A percentile compares a stretch with the other conserved stretches of the same genome.
These are phyloP conservation scores for Rhagologus leucostigma DNA, from an alignment of 2,113 vertebrate genomes.

Conservation along the genomic window DNA sequence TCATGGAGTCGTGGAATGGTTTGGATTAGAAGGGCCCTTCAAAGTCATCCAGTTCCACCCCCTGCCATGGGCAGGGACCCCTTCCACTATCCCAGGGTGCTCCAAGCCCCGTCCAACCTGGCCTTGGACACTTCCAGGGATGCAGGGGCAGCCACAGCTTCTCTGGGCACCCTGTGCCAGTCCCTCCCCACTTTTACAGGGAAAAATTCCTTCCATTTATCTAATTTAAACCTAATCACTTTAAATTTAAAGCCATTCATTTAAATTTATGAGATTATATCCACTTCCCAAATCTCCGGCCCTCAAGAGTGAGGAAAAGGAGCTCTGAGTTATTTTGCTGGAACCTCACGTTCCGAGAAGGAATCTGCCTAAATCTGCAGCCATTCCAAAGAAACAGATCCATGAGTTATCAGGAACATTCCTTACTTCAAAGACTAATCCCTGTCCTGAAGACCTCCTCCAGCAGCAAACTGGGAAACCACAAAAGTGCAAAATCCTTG, in stretches of 20 bases:
- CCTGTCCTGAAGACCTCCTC: not conserved
- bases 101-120: rapidly evolving
- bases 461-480: not conserved
- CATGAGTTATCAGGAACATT: not conserved
- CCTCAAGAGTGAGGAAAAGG: not conserved
- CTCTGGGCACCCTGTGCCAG: not conserved
- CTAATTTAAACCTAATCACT: too few species aligned
- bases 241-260: not conserved
- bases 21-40: not conserved
- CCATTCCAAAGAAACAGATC: not conserved
- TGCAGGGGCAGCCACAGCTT: not conserved
- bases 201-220: not conserved
- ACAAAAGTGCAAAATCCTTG: not conserved
- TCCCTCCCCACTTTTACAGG: rapidly evolving
- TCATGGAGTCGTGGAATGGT: not conserved
- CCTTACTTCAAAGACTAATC: not conserved
- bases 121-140: not conserved
- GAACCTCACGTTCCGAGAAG: not conserved
- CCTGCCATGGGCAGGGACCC: not conserved
- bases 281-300: not conserved
- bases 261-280: not conserved
- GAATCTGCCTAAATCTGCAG: not conserved
- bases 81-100: rapidly evolving
- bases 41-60: rapidly evolving
- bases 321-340: not conserved